Evolutionary conservation across 1,140 invertebrate species (phyloP), one percentile per base, ranked within the genome.

Genomic region (Latrodectus geometricus): DNA sequence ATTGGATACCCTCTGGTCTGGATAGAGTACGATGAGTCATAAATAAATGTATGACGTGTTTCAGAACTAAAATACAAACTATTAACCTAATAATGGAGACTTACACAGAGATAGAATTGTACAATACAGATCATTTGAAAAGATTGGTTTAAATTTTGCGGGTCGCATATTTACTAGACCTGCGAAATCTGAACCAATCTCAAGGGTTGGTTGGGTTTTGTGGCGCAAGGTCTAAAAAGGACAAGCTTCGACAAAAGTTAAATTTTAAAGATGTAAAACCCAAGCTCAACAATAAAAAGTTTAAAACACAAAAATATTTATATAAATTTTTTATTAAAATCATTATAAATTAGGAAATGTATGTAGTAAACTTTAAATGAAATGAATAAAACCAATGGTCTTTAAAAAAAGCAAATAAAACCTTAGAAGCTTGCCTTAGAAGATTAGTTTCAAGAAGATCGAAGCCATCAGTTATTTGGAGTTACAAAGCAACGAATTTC

Each of bases 131-230:
- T 74, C 90, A 8, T 92, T 92, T 87, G 23, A 83, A 61, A 82
- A 89, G 50, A 80, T 87, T n/a, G 92, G 91, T 9, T 87, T 91
- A 0, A 91, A 92, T 83, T 92, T 90, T 78, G 90, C 90, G 11
- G 91, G 92, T 0, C 91, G 91, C 0, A 90, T 92, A 49, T 20
- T 88, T 0, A 88, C 91, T 9, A 91, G 90, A 88, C 83, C 85
- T n/a, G n/a, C n/a, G n/a, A n/a, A n/a, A n/a, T n/a, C n/a, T n/a
- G n/a, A n/a, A n/a, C n/a, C n/a, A n/a, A n/a, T n/a, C n/a, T n/a
- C n/a, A n/a, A n/a, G n/a, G n/a, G n/a, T n/a, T n/a, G n/a, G n/a
- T n/a, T n/a, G n/a, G n/a, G n/a, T n/a, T n/a, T n/a, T n/a, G n/a
- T n/a, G n/a, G n/a, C n/a, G n/a, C n/a, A n/a, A n/a, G n/a, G n/a